phyloP scores from a whole-genome alignment of 2,888 invertebrate species.

The Gerosis bhagava region DNA sequence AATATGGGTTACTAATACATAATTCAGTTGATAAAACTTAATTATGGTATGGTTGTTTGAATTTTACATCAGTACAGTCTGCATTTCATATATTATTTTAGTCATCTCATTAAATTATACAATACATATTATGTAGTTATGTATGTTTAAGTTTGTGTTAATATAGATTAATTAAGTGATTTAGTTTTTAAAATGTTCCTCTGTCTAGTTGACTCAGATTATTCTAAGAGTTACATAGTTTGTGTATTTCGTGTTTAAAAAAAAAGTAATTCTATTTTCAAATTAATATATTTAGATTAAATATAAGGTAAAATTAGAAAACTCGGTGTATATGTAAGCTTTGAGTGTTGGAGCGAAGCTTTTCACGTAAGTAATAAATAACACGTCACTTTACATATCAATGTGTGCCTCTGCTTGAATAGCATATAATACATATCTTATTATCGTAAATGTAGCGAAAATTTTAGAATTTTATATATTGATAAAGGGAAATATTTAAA shows the following conservation, averaged over 20 bases:
- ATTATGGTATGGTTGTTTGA: no score
- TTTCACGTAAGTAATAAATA: conserved; percentile 52
- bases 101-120: conserved; percentile 20
- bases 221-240: no score
- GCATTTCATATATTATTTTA: not conserved
- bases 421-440: conserved; percentile 76
- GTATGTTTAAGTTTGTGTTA: conserved; percentile 37
- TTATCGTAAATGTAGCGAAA: conserved; percentile 73
- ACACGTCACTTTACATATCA: conserved; percentile 77
- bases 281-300: conserved; percentile 42
- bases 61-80: conserved; percentile 11
- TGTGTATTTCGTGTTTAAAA: conserved; percentile 32
- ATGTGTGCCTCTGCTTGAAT: conserved; percentile 79
- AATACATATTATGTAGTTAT: conserved; percentile 35
- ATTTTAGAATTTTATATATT: conserved; percentile 74
- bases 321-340: conserved; percentile 53
- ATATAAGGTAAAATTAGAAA: conserved; percentile 40
- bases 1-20: no score
- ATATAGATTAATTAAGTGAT: conserved; percentile 42
- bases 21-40: no score
- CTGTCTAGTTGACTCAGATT: conserved; percentile 56
- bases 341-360: conserved; percentile 72
- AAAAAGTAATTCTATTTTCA: conserved; percentile 27
- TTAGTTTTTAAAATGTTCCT: conserved; percentile 63
- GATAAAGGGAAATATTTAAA: conserved; percentile 49